phyloP scores from a whole-genome alignment of 1,140 invertebrate species.

The Gonatopus flavifemur region DNA sequence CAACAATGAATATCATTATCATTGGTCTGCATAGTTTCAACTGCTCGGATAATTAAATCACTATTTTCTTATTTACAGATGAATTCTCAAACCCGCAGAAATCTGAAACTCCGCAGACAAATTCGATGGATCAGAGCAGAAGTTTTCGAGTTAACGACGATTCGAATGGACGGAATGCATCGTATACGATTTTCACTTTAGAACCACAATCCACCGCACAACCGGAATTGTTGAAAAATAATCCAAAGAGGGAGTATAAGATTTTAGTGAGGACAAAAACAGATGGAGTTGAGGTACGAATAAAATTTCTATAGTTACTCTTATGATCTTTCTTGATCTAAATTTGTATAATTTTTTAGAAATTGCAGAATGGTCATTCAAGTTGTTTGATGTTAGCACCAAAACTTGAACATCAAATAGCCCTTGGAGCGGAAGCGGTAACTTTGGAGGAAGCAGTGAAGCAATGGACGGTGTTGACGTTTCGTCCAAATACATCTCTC shows the following conservation, averaged over 20 bases:
- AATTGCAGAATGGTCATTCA: conserved; percentile 20
- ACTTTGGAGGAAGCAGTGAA: conserved; percentile 49
- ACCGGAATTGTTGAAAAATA: conserved; percentile 41
- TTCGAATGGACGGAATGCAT: conserved; percentile 37
- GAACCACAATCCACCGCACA: conserved; percentile 30
- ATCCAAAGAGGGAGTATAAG: conserved; percentile 42
- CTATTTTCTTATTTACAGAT: no score
- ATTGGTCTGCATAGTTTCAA: no score
- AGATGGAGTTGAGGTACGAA: conserved; percentile 50
- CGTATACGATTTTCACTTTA: conserved; percentile 54
- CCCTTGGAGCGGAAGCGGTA: conserved; percentile 51
- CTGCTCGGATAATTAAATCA: no score
- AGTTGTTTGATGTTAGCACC: conserved; percentile 43
- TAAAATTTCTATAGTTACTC: conserved; percentile 1
- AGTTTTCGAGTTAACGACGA: no score
- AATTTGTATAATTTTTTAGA: conserved; percentile 19
- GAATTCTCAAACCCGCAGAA: not conserved
- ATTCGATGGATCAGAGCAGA: no score
- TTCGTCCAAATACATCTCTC: conserved; percentile 50
- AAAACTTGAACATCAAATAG: conserved; percentile 57
- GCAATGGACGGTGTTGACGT: conserved; percentile 54
- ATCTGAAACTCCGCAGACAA: no score
- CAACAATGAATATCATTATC: no score
- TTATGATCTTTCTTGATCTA: no score
- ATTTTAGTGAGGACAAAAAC: conserved; percentile 53